Evolutionary conservation across 2,113 vertebrate species (phyloP), one percentile per base, ranked within the genome.

Genomic region (Synodontis membranacea): DNA sequence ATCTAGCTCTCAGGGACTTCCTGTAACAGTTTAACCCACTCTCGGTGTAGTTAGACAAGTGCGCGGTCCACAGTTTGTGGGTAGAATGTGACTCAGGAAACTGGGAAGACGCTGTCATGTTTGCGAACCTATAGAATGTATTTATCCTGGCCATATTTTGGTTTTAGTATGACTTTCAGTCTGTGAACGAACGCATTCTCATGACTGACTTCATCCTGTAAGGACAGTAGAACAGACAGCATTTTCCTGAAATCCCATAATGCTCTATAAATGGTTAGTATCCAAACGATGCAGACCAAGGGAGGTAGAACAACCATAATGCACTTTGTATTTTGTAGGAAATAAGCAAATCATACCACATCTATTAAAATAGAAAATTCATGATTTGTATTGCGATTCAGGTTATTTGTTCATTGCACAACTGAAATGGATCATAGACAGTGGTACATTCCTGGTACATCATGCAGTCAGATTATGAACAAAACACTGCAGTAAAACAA

Each of bases 1-100:
- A 86, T 89, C 81, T 23, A 84, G 42, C 70, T 86, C 84, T 74
- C 70, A 84, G 84, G 52, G 84, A 88, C 80, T 81, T 89, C 83
- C 86, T 84, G 84, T 74, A 34, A 50, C 75, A 86, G 42, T 70
- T 87, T 84, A 86, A 82, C 84, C 87, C 56, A 83, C 80, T 58
- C 81, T 28, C 11, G 44, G 58, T 68, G 72, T 70, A 70, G 56
- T 37, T 64, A 64, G 56, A 87, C 74, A 87, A 87, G 52, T 60
- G 39, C n/a, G 46, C 28, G 56, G 85, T 78, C 87, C 72, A 85
- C 58, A 28, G 28, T 82, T 82, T 85, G 34, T 68, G 50, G 56
- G 74, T 39, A 56, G 76, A 44, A 81, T 62, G 39, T 34, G 62
- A 66, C 68, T 81, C 64, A 58, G 82, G 74, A 62, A 85, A 64